A percentile compares a stretch with the other conserved stretches of the same genome.
Evolutionary conservation across 2,888 invertebrate species (phyloP).

Genomic region (Drosophila melanocephala): DNA sequence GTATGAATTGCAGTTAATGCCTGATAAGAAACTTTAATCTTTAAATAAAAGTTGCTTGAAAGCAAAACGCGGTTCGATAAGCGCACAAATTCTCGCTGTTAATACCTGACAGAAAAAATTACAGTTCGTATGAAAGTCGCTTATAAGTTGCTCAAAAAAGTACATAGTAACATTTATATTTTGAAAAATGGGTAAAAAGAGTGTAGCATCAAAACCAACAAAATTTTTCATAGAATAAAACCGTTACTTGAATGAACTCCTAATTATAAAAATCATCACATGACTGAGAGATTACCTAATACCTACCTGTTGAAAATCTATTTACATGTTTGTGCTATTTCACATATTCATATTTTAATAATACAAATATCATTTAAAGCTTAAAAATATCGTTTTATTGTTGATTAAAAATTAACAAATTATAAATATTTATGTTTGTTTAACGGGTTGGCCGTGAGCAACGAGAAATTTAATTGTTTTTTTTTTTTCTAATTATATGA

Average conservation of each 20-base stretch:
- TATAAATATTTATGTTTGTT: neutral
- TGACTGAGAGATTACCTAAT: neutral
- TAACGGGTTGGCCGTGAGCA: slow-evolving; percentile 16
- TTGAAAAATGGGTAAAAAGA: neutral
- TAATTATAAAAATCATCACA: neutral
- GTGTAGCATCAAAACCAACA: neutral
- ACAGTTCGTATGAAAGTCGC: slow-evolving; percentile 65
- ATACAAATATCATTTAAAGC: slow-evolving; percentile 5
- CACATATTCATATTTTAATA: neutral
- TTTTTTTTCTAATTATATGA: neutral
- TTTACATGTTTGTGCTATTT: neutral
- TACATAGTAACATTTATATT: neutral
- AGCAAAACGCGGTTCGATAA: slow-evolving; percentile 74
- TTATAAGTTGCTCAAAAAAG: slow-evolving; percentile 7
- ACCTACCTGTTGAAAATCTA: neutral
- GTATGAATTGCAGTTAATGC: slow-evolving; percentile 65
- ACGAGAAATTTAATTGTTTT: slow-evolving; percentile 2
- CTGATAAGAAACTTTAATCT: slow-evolving; percentile 79
- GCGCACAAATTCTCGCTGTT: slow-evolving; percentile 53
- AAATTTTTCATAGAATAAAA: neutral
- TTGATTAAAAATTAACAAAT: slow-evolving; percentile 18
- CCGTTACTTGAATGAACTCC: neutral
- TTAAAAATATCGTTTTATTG: slow-evolving; percentile 19
- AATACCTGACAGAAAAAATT: slow-evolving; percentile 77
- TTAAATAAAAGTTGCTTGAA: slow-evolving; percentile 66